These are phyloP conservation scores for Drosophila lowei DNA, from an alignment of 1,140 invertebrate species.

Conservation along the genomic window DNA sequence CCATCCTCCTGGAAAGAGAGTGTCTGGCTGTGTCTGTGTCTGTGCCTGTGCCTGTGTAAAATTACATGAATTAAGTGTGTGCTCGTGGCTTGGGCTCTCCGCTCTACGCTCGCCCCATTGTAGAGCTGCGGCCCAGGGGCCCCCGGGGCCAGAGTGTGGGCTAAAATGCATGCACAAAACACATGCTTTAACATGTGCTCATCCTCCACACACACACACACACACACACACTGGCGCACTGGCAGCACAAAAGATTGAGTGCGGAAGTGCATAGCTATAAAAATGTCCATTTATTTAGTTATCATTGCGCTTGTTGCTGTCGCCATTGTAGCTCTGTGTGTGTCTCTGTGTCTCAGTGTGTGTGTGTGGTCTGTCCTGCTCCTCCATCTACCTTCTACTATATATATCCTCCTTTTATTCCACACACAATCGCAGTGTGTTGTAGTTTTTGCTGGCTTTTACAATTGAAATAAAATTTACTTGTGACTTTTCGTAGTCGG, in stretches of 20 bases:
- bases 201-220: conserved; percentile 55
- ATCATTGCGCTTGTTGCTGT: conserved; percentile 80
- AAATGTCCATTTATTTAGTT: conserved; percentile 82
- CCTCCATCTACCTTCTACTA: conserved; percentile 1
- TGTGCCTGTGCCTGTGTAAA: conserved; percentile 66
- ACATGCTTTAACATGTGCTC: conserved; percentile 74
- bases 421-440: conserved; percentile 35
- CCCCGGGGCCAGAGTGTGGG: conserved; percentile 12
- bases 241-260: conserved; percentile 77
- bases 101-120: conserved; percentile 37
- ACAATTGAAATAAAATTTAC: conserved; percentile 82
- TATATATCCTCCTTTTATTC: conserved; percentile 39
- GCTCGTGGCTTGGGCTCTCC: conserved; percentile 31
- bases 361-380: conserved; percentile 26
- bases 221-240: conserved; percentile 6
- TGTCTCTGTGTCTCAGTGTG: conserved; percentile 15
- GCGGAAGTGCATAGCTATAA: conserved; percentile 82
- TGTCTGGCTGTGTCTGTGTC: conserved; percentile 37
- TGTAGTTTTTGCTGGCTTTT: conserved; percentile 72
- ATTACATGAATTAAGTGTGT: conserved; percentile 80
- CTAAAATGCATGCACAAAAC: conserved; percentile 60
- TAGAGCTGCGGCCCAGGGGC: conserved; percentile 27
- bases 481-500: conserved; percentile 76
- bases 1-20: conserved; percentile 23
- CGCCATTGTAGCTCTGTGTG: conserved; percentile 51